Evolutionary conservation across 1,140 invertebrate species (phyloP).

Genomic region (Drosophila eugracilis): DNA sequence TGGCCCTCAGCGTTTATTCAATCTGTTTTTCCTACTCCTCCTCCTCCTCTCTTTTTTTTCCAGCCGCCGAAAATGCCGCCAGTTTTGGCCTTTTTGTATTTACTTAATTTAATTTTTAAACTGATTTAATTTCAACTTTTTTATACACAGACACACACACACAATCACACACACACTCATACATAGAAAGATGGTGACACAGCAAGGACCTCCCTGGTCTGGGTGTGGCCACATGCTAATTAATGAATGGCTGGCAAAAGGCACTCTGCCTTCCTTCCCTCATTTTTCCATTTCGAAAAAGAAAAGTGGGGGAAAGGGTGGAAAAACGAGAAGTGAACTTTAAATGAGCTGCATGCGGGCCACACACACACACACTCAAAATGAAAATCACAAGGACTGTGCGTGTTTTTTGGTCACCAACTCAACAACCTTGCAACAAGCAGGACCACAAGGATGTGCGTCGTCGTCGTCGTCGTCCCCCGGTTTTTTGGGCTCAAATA

Average conservation of each 20-base stretch:
- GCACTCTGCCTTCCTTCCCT: slow-evolving; percentile 6
- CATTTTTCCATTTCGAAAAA: background rate
- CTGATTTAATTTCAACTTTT: slow-evolving; percentile 53
- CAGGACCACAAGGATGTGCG: slow-evolving; percentile 21
- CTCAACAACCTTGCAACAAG: slow-evolving; percentile 19
- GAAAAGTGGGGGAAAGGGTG: background rate
- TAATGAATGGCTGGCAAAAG: slow-evolving; percentile 71
- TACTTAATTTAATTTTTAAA: slow-evolving; percentile 77
- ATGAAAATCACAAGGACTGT: slow-evolving; percentile 5
- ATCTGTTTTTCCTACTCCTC: no score
- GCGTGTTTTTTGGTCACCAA: slow-evolving; percentile 24
- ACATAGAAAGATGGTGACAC: background rate
- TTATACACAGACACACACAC: background rate
- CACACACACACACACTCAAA: background rate
- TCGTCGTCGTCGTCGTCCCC: no score
- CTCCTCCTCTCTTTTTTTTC: slow-evolving; percentile 13
- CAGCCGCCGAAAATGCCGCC: slow-evolving; percentile 27
- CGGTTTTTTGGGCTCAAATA: slow-evolving; percentile 31
- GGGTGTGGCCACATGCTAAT: slow-evolving; percentile 77
- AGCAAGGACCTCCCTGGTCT: slow-evolving; percentile 48
- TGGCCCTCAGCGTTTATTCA: slow-evolving; percentile 65
- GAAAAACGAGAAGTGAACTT: slow-evolving; percentile 37
- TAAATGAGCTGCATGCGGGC: slow-evolving; percentile 69
- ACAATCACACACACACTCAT: background rate
- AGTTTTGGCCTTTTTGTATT: slow-evolving; percentile 56